phyloP scores from a whole-genome alignment of 1,140 invertebrate species.

The Heliconius nattereri region DNA sequence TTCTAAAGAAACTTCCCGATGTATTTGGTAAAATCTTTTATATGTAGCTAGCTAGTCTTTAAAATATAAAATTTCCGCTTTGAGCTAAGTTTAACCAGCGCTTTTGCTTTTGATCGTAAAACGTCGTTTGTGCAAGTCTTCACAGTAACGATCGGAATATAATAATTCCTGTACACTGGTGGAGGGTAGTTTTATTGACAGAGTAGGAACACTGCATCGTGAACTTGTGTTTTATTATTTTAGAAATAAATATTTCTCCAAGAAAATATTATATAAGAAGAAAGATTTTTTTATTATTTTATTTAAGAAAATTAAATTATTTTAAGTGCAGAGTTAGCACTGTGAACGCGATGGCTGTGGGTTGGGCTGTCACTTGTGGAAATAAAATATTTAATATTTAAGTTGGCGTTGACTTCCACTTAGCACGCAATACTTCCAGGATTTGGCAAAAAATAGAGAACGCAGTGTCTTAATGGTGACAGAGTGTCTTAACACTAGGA shows the following conservation, averaged over 20 bases:
- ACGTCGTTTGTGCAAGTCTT: constrained; percentile 9
- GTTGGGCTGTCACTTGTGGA: too few species aligned
- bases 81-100: constrained; percentile 9
- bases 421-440: too few species aligned
- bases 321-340: too few species aligned
- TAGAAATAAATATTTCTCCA: background rate
- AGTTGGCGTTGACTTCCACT: too few species aligned
- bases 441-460: too few species aligned
- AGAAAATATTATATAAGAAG: background rate
- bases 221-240: background rate
- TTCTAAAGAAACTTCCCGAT: background rate
- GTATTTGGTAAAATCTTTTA: constrained; percentile 6
- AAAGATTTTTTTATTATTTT: background rate
- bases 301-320: too few species aligned
- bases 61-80: constrained; percentile 8
- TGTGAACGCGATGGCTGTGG: too few species aligned
- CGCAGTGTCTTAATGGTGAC: too few species aligned
- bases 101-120: constrained; percentile 6
- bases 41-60: background rate
- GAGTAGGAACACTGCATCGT: background rate
- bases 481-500: too few species aligned
- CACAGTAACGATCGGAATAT: constrained; percentile 12
- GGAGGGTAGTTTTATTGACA: background rate
- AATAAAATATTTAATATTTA: too few species aligned
- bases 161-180: constrained; percentile 9